These are phyloP conservation scores for Plebejus anna DNA, from an alignment of 2,888 invertebrate species.

Conservation along the genomic window DNA sequence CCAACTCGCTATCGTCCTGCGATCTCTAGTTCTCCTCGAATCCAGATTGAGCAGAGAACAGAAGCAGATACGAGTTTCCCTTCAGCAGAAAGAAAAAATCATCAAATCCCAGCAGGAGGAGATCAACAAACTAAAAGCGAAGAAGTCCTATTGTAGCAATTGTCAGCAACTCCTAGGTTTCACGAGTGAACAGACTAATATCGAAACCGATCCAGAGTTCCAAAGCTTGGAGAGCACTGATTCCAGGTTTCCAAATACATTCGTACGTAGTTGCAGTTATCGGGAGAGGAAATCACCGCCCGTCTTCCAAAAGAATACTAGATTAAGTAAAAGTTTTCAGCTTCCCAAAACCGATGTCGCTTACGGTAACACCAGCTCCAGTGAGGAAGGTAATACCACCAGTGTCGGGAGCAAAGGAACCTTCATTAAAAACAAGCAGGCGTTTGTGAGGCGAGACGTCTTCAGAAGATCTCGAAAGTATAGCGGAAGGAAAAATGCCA, in stretches of 20 bases:
- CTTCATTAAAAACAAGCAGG: conserved; percentile 81
- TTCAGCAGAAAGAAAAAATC: conserved; percentile 85
- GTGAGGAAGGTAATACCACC: conserved; percentile 71
- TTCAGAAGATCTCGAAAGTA: conserved; percentile 75
- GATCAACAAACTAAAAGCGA: conserved; percentile 82
- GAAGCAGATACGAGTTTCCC: conserved; percentile 83
- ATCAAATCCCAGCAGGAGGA: conserved; percentile 85
- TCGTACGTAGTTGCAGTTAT: conserved; percentile 74
- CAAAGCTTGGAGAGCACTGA: conserved; percentile 76
- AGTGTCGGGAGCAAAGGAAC: conserved; percentile 71
- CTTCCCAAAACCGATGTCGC: conserved; percentile 69
- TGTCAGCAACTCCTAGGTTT: conserved; percentile 74
- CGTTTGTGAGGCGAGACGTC: conserved; percentile 71
- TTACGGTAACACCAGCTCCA: conserved; percentile 73
- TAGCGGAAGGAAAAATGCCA: conserved; percentile 69
- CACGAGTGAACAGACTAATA: conserved; percentile 76
- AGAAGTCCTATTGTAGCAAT: conserved; percentile 72
- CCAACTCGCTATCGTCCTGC: conserved; percentile 84
- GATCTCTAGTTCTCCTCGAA: conserved; percentile 85
- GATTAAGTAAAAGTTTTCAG: conserved; percentile 75
- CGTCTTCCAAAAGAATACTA: conserved; percentile 75
- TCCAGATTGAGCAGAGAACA: conserved; percentile 86
- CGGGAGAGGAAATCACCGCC: conserved; percentile 74
- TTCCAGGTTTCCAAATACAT: conserved; percentile 70
- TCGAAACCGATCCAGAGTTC: conserved; percentile 76